Evolutionary conservation across 2,113 vertebrate species (phyloP).

Genomic region (Vanacampus margaritifer): DNA sequence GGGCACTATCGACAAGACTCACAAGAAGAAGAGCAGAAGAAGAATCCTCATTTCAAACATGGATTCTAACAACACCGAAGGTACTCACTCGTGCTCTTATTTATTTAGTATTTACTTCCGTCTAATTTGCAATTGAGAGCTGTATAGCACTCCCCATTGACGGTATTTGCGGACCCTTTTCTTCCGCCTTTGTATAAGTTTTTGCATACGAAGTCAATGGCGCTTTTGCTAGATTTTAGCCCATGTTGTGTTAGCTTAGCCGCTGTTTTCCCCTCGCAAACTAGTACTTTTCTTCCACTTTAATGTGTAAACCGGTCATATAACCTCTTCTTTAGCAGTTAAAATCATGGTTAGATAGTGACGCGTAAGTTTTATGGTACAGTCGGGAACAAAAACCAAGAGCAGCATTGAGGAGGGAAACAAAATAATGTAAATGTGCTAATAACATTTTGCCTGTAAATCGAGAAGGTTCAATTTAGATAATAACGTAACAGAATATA

Average conservation of each 20-base stretch:
- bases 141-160: neutral
- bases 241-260: neutral
- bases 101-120: neutral
- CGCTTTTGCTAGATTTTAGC: neutral
- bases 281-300: neutral
- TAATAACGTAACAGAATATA: no score
- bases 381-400: no score
- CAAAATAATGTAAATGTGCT: no score
- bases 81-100: constrained; percentile 13
- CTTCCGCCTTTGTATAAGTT: neutral
- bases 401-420: no score
- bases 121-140: fast-evolving
- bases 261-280: neutral
- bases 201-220: neutral
- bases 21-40: neutral
- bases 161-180: neutral
- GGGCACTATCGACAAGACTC: neutral
- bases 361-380: no score
- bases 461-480: no score
- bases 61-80: constrained; percentile 51
- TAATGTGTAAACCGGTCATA: neutral
- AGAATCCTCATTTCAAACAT: constrained; percentile 55
- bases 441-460: no score
- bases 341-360: no score
- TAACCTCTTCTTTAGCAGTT: neutral